Percentiles rank a stretch among this genome's conserved stretches.
Evolutionary conservation across 2,113 vertebrate genomes (phyloP).

Genomic region (Bufo bufo): DNA sequence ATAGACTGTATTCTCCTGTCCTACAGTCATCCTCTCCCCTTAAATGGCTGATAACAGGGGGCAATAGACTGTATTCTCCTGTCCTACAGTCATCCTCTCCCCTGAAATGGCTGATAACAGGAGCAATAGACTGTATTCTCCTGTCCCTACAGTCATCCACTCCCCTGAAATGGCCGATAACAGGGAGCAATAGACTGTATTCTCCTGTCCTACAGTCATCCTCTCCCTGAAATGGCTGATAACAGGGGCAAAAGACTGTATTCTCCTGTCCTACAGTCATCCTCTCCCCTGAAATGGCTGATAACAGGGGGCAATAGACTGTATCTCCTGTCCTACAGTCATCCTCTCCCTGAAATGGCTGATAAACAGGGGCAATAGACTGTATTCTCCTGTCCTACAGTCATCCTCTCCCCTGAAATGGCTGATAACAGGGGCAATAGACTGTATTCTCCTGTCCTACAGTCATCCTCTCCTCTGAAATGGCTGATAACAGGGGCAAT

Average conservation of each 20-base stretch:
- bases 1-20: not conserved
- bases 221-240: not conserved
- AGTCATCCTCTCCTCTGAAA: not conserved
- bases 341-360: not conserved
- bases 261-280: not conserved
- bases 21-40: too few relatives aligned
- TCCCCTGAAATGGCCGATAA: not conserved
- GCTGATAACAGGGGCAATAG: not conserved
- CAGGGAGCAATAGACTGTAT: not conserved
- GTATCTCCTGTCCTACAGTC: not conserved
- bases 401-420: too few relatives aligned
- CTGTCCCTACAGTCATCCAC: not conserved
- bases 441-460: not conserved
- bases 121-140: not conserved
- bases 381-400: not conserved
- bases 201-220: not conserved
- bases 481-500: not conserved
- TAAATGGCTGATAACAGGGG: not conserved
- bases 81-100: not conserved
- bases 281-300: not conserved
- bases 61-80: not conserved
- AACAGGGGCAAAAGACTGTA: not conserved
- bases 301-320: not conserved
- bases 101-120: not conserved
- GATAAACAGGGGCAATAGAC: not conserved